Evolutionary conservation across 2,888 invertebrate species (phyloP).

Genomic region (Polydrusus cervinus): DNA sequence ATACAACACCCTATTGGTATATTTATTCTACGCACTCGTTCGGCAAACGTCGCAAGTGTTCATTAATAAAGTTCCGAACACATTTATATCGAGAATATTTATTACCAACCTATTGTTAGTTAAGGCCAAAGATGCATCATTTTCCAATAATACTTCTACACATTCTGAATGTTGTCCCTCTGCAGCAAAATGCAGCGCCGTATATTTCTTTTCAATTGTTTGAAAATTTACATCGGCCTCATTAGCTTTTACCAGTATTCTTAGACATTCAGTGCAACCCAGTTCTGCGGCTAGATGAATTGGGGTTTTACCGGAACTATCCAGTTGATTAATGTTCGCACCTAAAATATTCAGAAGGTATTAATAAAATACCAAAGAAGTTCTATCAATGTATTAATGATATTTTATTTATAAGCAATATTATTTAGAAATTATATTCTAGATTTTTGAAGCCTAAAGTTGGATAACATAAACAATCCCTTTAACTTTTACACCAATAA

Average conservation of each 20-base stretch:
- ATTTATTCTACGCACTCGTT: no score
- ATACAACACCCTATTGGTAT: no score
- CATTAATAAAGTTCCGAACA: no score
- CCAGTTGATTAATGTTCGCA: slow-evolving; percentile 83
- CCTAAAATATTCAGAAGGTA: slow-evolving; percentile 65
- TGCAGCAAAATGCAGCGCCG: slow-evolving; percentile 89
- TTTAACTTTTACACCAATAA: no score
- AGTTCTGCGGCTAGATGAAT: slow-evolving; percentile 88
- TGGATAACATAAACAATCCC: no score
- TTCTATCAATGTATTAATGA: no score
- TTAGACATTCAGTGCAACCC: slow-evolving; percentile 82
- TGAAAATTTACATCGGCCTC: slow-evolving; percentile 81
- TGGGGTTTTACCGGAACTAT: slow-evolving; percentile 85
- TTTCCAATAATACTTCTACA: slow-evolving; percentile 82
- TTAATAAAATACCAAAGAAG: no score
- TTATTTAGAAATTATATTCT: no score
- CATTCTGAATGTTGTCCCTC: slow-evolving; percentile 90
- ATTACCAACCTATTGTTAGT: slow-evolving; percentile 30
- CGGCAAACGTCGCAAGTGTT: no score
- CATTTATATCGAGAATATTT: no score
- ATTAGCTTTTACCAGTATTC: slow-evolving; percentile 83
- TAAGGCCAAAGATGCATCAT: slow-evolving; percentile 83
- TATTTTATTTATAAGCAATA: no score
- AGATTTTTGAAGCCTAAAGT: no score
- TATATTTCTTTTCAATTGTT: slow-evolving; percentile 84